These are phyloP conservation scores for Strigamia transsilvanica DNA, from an alignment of 2,888 invertebrate genomes.

Conservation along the genomic window DNA sequence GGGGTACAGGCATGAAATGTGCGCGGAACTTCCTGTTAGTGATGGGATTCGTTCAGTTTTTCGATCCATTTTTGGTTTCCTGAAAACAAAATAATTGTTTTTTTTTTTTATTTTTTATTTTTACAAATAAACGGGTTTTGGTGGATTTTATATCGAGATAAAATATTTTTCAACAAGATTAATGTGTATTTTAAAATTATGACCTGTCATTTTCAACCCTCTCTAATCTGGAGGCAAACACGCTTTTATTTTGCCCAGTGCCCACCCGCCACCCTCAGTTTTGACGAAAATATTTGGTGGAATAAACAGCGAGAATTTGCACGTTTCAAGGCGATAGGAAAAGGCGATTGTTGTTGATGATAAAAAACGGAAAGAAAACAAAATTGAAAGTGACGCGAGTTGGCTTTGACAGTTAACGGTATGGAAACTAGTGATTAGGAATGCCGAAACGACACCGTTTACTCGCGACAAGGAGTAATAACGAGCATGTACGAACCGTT, in stretches of 20 bases:
- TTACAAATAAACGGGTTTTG: no score
- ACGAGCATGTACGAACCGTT: neutral
- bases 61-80: constrained; percentile 31
- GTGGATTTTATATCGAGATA: neutral
- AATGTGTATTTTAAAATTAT: neutral
- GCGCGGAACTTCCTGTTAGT: constrained; percentile 63
- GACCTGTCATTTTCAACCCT: constrained; percentile 22
- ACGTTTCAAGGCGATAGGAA: neutral
- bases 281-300: no score
- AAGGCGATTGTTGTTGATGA: neutral
- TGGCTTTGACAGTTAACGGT: neutral
- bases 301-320: neutral
- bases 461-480: neutral
- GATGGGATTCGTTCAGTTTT: neutral
- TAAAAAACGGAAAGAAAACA: constrained; percentile 1
- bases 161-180: neutral
- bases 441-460: neutral
- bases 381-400: neutral
- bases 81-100: no score
- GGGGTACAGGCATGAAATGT: constrained; percentile 88
- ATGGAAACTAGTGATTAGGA: neutral
- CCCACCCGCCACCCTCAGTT: no score
- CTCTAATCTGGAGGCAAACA: constrained; percentile 11
- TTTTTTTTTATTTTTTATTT: no score
- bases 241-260: neutral